Percentiles rank a stretch among this genome's conserved stretches.
These are phyloP conservation scores for Aptenodytes patagonicus DNA, from an alignment of 2,113 vertebrate genomes.

Conservation along the genomic window DNA sequence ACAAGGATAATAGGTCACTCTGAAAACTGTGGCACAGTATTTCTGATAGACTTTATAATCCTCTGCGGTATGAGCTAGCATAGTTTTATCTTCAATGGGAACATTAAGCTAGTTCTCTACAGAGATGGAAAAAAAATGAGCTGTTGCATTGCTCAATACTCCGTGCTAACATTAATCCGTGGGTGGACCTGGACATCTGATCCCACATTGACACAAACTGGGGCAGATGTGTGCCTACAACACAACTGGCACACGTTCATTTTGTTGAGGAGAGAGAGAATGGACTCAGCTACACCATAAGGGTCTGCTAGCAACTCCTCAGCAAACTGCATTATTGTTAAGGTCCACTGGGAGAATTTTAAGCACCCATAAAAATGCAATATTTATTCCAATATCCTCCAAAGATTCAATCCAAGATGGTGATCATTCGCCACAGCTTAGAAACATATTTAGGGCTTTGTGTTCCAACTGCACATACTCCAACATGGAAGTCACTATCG, in stretches of 20 bases:
- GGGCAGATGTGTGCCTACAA: background rate
- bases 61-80: background rate
- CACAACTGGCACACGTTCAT: background rate
- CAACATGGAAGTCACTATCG: background rate
- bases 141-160: background rate
- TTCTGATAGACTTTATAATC: constrained; percentile 7
- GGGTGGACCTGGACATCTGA: background rate
- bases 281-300: background rate
- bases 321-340: background rate
- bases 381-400: background rate
- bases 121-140: background rate
- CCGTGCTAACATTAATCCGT: fast-evolving
- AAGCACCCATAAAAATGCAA: background rate
- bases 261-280: background rate
- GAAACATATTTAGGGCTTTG: background rate
- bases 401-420: background rate
- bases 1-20: background rate
- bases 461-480: background rate
- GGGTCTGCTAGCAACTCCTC: background rate
- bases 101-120: background rate
- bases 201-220: background rate
- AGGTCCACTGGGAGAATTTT: background rate
- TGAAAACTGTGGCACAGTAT: background rate
- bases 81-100: background rate
- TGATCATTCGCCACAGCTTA: background rate